Evolutionary conservation across 2,113 vertebrate genomes (phyloP).

Genomic region (Pelobates fuscus): DNA sequence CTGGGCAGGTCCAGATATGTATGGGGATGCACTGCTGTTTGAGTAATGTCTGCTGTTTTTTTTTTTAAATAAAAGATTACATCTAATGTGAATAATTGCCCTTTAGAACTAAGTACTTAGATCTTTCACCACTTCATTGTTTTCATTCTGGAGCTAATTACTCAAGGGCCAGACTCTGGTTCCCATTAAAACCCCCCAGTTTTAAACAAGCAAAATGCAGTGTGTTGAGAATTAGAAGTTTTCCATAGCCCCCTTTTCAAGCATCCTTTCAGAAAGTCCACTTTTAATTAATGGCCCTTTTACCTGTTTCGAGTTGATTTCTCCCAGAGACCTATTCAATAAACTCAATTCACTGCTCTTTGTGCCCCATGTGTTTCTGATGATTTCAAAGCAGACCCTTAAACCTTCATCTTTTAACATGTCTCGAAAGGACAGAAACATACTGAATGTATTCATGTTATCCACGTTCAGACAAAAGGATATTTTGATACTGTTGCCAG

Average conservation of each 20-base stretch:
- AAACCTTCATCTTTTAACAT: constrained; percentile 20
- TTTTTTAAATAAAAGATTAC: background rate
- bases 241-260: background rate
- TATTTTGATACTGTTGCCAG: constrained; percentile 7
- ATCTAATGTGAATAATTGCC: constrained; percentile 36
- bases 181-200: constrained; percentile 11
- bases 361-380: background rate
- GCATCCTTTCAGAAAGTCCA: constrained; percentile 12
- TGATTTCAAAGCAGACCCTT: background rate
- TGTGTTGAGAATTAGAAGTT: constrained; percentile 10
- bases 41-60: background rate
- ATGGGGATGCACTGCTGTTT: background rate
- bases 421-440: background rate
- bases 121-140: constrained; percentile 29
- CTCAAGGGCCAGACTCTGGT: constrained; percentile 4
- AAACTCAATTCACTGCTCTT: background rate
- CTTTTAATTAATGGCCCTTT: constrained; percentile 29
- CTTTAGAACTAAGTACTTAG: constrained; percentile 3
- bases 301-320: background rate
- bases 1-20: background rate
- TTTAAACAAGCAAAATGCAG: background rate
- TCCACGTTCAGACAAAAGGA: background rate
- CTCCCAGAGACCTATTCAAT: too few species aligned
- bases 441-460: constrained; percentile 16
- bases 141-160: constrained; percentile 31